Percentiles rank a stretch among this genome's conserved stretches.
Evolutionary conservation across 1,140 invertebrate genomes (phyloP).

Genomic region (Cotesia glomerata): DNA sequence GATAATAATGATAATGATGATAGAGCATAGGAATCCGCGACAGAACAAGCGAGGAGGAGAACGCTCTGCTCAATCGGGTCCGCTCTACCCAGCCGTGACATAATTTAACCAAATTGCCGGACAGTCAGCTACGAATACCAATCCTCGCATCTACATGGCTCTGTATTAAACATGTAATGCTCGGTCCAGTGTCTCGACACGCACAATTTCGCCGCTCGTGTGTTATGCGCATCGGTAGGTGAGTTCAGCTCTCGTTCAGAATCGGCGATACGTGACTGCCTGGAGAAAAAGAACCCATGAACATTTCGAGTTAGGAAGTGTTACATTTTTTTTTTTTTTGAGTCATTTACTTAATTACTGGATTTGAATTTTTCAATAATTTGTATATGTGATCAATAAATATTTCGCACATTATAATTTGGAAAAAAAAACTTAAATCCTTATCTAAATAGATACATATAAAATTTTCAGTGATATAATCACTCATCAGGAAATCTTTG

Average conservation of each 20-base stretch:
- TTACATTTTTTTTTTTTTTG: no score
- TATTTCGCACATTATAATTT: no score
- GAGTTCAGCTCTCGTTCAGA: not conserved
- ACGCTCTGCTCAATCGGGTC: not conserved
- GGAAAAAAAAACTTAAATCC: no score
- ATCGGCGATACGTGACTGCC: slow-evolving; percentile 17
- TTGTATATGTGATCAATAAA: no score
- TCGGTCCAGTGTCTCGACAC: slow-evolving; percentile 20
- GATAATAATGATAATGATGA: not conserved
- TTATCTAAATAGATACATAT: no score
- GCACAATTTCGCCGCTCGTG: slow-evolving; percentile 27
- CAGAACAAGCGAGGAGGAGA: not conserved
- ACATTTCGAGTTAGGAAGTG: no score
- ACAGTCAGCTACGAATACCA: slow-evolving; percentile 28
- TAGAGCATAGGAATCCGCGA: not conserved
- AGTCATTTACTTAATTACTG: no score
- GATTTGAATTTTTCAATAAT: no score
- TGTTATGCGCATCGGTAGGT: not conserved
- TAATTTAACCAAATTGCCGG: slow-evolving; percentile 49
- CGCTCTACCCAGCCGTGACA: slow-evolving; percentile 34
- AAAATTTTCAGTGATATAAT: no score
- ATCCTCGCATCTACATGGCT: not conserved
- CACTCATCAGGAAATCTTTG: no score
- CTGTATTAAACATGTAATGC: slow-evolving; percentile 27
- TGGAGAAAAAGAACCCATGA: no score